Conservation (phyloP, 1,140 invertebrate species). For the Diuraphis noxia region DNA sequence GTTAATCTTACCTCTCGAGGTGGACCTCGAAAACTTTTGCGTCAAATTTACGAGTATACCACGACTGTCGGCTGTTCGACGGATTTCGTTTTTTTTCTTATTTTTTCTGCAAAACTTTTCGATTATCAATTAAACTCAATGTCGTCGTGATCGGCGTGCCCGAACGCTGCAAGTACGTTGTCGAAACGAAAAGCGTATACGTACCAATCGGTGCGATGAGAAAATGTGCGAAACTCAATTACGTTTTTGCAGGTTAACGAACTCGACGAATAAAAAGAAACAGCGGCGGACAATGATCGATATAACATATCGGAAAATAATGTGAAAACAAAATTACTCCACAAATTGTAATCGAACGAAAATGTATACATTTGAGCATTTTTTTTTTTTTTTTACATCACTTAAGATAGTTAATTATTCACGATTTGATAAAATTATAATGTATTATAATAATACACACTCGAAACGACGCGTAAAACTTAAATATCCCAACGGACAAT, state of each 20-base stretch:
- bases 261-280: background rate
- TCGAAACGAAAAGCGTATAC: background rate
- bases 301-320: background rate
- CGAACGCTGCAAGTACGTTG: background rate
- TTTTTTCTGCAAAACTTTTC: background rate
- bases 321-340: background rate
- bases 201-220: background rate
- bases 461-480: background rate
- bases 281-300: too few relatives aligned
- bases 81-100: background rate
- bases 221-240: background rate
- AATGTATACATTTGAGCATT: background rate
- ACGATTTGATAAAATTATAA: background rate
- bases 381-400: background rate
- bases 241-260: background rate
- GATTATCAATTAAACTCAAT: background rate
- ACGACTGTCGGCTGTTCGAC: background rate
- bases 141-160: background rate
- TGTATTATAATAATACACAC: background rate
- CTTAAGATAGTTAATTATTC: too few relatives aligned
- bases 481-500: background rate
- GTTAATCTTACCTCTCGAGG: background rate
- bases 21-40: background rate
- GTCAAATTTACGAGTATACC: background rate
- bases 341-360: background rate